Base-by-base conservation (phyloP, 2,113 vertebrate genomes). In the Phrynocephalus versicolor region DNA sequence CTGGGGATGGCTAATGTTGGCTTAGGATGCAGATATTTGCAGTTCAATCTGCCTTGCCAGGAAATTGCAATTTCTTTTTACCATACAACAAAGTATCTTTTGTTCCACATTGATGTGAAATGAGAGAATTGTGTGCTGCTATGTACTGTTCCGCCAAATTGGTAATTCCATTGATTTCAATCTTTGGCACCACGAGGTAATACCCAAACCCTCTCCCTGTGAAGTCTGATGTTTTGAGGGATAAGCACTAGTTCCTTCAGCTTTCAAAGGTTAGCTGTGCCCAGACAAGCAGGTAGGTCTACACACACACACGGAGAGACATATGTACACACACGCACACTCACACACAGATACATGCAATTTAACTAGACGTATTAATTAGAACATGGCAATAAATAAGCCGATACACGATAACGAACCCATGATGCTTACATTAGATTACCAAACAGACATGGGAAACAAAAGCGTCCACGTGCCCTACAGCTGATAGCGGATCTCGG, bases 331-430 rank as follows among this genome's bases (percentile, higher is more conserved):
- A 51, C 45, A 51, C 45, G 10, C 45, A 51, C 45, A 51, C 45
- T 51, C 45, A 51, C 45, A 70, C 14, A 80, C 25, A 39, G 3
- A 51, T 18, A 45, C 6, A 8, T 7, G 30, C 51, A 72, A 57
- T 60, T 60, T 60, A 82, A n/a, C 7, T 19, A 74, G 57, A 58
- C 58, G 33, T n/a, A 74, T 83, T 64, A 74, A 83, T 83, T 83
- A 64, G 25, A 74, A 45, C 37, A 64, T 74, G 62, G 57, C 30
- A 64, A 64, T 81, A 70, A 57, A 18, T 41, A 70, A 70, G 33
- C n/a, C 41, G 21, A 81, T 70, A 70, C 65, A 70, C 8, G 41
- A 55, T 81, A 70, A 69, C 18, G 19, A 70, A 70, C 51, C 41
- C 21, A 25, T 16, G 21, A 9, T 19, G 12, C 21, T 25, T 10